These are phyloP conservation scores for Cassiopea andromeda DNA, from an alignment of 30 jellyfish, hydroid and myxozoan genomes.

Conservation along the genomic window DNA sequence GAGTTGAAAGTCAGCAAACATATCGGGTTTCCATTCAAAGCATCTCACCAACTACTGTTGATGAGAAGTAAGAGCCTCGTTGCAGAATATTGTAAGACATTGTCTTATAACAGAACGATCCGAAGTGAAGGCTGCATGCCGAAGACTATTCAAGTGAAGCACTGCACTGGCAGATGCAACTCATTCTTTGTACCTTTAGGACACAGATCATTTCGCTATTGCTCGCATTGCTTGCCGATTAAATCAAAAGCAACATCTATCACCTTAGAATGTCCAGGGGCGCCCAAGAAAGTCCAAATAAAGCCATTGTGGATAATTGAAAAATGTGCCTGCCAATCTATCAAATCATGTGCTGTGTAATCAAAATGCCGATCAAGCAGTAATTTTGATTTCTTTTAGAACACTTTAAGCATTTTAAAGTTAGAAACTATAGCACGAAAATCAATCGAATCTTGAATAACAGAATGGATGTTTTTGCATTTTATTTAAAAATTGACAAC, in stretches of 20 bases:
- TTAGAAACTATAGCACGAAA: no score
- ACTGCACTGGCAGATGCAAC: conserved; percentile 29
- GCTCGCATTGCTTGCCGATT: conserved; percentile 28
- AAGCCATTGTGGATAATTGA: not conserved
- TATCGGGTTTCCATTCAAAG: not conserved
- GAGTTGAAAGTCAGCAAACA: not conserved
- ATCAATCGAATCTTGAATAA: no score
- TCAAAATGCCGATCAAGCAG: not conserved
- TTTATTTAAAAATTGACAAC: no score
- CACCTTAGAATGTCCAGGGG: conserved; percentile 22
- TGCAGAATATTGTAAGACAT: conserved; percentile 13
- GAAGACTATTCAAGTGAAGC: conserved; percentile 4
- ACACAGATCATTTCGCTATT: not conserved
- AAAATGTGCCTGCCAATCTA: conserved; percentile 19
- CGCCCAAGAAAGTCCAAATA: not conserved
- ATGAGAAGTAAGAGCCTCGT: not conserved
- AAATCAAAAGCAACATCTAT: not conserved
- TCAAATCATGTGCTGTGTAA: conserved; percentile 1
- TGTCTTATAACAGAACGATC: conserved; percentile 9
- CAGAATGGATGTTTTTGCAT: no score
- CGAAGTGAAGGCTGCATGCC: conserved; percentile 25
- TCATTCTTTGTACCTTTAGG: conserved; percentile 27
- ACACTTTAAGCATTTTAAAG: no score
- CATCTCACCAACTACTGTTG: not conserved
- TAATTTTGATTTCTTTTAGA: no score